Conservation (phyloP, 2,797 vertebrate genomes). For the Sphenodon punctatus region DNA sequence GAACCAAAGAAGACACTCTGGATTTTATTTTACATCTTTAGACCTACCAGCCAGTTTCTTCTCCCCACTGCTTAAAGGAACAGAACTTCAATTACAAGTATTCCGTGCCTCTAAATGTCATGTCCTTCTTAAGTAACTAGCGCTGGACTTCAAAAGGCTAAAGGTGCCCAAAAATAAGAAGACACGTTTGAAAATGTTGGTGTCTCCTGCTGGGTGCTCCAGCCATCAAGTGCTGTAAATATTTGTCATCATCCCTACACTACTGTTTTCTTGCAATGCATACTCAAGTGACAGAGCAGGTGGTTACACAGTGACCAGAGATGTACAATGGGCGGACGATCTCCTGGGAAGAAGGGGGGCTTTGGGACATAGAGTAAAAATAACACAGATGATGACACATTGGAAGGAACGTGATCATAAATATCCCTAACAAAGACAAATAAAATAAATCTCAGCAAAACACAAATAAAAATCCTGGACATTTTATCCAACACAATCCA, state of each 20-base stretch:
- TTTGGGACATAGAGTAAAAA: neutral
- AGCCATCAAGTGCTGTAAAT: neutral
- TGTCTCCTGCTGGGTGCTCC: accelerated
- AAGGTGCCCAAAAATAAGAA: neutral
- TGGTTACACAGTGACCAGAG: neutral
- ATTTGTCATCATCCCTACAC: neutral
- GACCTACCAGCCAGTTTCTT: neutral
- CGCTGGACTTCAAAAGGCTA: neutral
- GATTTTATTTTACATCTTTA: neutral
- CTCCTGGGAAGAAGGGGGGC: neutral
- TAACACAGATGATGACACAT: neutral
- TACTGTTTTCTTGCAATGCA: accelerated
- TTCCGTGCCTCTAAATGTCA: neutral
- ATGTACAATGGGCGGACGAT: neutral
- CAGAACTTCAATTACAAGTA: neutral
- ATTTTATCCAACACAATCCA: neutral
- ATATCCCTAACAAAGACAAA: neutral
- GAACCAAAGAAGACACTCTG: neutral
- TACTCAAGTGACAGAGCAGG: neutral
- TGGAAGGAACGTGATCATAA: neutral
- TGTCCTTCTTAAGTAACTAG: neutral
- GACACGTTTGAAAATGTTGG: neutral
- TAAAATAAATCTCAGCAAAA: neutral
- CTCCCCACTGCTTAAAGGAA: neutral
- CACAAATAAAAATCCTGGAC: neutral